Evolutionary conservation across 2,888 invertebrate genomes (phyloP).

Genomic region (Hirtodrosophila trivittata): DNA sequence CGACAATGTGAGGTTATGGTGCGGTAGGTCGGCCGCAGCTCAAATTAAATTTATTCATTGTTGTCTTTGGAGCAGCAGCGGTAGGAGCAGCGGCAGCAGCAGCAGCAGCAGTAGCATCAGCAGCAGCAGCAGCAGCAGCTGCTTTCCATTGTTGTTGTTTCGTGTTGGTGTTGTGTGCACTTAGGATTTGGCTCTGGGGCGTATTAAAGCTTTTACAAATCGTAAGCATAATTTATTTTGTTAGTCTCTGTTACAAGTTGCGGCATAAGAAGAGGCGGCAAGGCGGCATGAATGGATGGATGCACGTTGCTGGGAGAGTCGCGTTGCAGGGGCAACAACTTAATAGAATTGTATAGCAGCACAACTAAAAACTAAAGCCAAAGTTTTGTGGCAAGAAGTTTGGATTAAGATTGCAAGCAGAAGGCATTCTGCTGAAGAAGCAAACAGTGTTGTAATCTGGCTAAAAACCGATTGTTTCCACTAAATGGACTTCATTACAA

Average conservation of each 20-base stretch:
- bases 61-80: slow-evolving; percentile 61
- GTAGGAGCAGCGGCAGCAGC: slow-evolving; percentile 29
- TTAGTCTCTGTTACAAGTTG: slow-evolving; percentile 58
- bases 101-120: slow-evolving; percentile 12
- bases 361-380: background rate
- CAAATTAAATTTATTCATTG: slow-evolving; percentile 77
- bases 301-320: slow-evolving; percentile 1
- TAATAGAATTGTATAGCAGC: slow-evolving; percentile 45
- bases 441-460: slow-evolving; percentile 1
- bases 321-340: slow-evolving; percentile 10
- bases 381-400: slow-evolving; percentile 22
- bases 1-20: slow-evolving; percentile 54
- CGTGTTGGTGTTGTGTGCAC: slow-evolving; percentile 60
- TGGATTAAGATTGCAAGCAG: slow-evolving; percentile 43
- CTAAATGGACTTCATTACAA: too few relatives aligned
- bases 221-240: slow-evolving; percentile 77
- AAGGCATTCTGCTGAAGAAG: background rate
- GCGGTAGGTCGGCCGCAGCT: slow-evolving; percentile 72
- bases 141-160: slow-evolving; percentile 20
- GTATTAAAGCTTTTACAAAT: slow-evolving; percentile 78
- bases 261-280: slow-evolving; percentile 2
- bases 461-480: too few relatives aligned
- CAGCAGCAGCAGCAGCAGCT: slow-evolving; percentile 34
- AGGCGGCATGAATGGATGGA: background rate
- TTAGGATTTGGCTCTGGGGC: slow-evolving; percentile 74